Conservation (phyloP, 2,113 vertebrate genomes). For the Hippoglossus stenolepis region DNA sequence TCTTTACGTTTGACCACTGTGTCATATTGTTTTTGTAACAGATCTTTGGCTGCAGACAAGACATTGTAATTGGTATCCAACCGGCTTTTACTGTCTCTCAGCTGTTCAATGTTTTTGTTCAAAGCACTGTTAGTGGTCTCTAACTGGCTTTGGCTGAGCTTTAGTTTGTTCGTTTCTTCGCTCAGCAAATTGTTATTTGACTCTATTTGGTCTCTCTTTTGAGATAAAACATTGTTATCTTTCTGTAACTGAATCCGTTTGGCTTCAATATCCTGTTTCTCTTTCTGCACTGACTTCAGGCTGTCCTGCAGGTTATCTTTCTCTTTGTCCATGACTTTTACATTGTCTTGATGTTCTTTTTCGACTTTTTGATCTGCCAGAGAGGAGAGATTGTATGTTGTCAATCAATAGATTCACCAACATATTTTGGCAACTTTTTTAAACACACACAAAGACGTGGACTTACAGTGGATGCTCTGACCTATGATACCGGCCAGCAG, state of each 20-base stretch:
- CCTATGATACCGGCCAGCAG: conserved; percentile 65
- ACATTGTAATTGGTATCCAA: conserved; percentile 8
- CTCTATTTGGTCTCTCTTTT: accelerated
- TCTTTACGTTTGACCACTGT: conserved; percentile 6
- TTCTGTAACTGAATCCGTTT: background rate
- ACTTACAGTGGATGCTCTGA: conserved; percentile 70
- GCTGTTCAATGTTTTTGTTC: conserved; percentile 14
- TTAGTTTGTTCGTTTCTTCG: background rate
- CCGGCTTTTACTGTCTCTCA: conserved; percentile 10
- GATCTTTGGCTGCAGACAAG: conserved; percentile 1
- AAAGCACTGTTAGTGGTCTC: conserved; percentile 26
- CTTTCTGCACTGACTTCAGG: background rate
- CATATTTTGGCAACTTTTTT: background rate
- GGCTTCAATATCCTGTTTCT: background rate
- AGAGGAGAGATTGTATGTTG: background rate
- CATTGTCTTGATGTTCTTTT: conserved; percentile 6
- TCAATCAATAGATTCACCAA: background rate
- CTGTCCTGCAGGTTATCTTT: conserved; percentile 37
- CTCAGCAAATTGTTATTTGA: conserved; percentile 22
- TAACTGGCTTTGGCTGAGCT: conserved; percentile 16
- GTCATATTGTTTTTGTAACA: conserved; percentile 15
- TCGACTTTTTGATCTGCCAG: conserved; percentile 45
- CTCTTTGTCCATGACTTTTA: conserved; percentile 11
- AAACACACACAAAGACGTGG: background rate
- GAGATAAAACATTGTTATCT: accelerated